Base-by-base conservation (phyloP, 2,888 invertebrate species). In the Hedychridium roseum region DNA sequence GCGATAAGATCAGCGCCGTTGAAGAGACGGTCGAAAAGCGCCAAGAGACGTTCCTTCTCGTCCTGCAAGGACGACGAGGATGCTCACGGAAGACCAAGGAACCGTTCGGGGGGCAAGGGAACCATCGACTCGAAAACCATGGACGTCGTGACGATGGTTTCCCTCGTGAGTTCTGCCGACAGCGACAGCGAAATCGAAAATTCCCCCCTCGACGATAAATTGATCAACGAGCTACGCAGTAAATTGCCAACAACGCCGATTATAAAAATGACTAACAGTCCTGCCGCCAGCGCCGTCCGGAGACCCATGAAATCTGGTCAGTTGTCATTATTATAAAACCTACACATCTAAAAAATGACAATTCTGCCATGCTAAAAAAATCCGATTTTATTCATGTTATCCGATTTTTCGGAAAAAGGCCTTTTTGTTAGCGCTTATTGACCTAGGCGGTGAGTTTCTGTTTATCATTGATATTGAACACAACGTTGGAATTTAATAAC, bases 71-170 rank as follows among this genome's bases (percentile, higher is more conserved):
- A 64, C 17, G 69, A 64, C 14, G 43, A 48, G 2, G 49, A 46
- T 3, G 35, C 54, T 37, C 54, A 1, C 46, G 46, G n/a, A n/a
- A 5, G 50, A 46, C 14, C 41, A 40, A 30, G 44, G 54, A 7
- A n/a, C n/a, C n/a, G n/a, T n/a, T n/a, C n/a, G n/a, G n/a, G n/a
- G n/a, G 42, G 39, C 1, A 70, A 64, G 14, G 48, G 21, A 5
- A 30, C 39, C 0, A 15, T 57, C 1, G 69, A 69, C 5, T 16
- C 52, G 1, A 71, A 50, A 21, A 39, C 50, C 3, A 64, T 58
- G 1, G 79, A 79, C 36, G 74, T 88, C 23, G 83, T 87, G 1
- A 88, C 88, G 0, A 84, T 88, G 82, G 87, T 88, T 0, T 88
- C 88, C 0, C 74, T 88, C 32, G 80, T 88, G 2, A 87, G 87